phyloP scores from a whole-genome alignment of 2,113 vertebrate species.

The Hemichromis elongatus region DNA sequence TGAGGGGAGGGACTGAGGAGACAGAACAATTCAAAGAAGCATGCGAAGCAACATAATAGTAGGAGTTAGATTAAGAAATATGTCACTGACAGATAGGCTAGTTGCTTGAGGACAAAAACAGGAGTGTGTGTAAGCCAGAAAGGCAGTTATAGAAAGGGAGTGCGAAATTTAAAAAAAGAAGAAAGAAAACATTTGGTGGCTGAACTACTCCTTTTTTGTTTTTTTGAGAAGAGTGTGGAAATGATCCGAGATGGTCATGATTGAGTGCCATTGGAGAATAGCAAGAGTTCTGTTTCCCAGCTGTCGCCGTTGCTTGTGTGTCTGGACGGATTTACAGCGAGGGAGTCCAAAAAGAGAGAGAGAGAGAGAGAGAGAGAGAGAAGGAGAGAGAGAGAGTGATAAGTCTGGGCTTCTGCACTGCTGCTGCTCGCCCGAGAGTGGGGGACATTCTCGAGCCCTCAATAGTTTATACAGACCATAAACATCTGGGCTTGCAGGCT shows the following conservation, averaged over 20 bases:
- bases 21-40: background rate
- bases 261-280: constrained; percentile 57
- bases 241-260: constrained; percentile 54
- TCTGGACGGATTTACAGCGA: constrained; percentile 67
- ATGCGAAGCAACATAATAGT: background rate
- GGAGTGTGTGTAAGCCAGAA: background rate
- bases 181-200: background rate
- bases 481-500: constrained; percentile 73
- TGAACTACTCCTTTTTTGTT: constrained; percentile 13
- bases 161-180: background rate
- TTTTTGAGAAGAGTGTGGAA: constrained; percentile 29
- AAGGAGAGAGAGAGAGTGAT: constrained; percentile 45
- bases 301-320: constrained; percentile 59
- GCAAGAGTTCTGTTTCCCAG: constrained; percentile 67
- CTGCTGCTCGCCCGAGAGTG: constrained; percentile 56
- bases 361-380: constrained; percentile 16
- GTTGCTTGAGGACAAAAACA: constrained; percentile 20
- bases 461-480: constrained; percentile 79
- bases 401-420: constrained; percentile 66
- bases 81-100: background rate
- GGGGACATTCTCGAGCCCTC: constrained; percentile 72
- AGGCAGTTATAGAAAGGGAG: constrained; percentile 3
- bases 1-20: background rate
- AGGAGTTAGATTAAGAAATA: background rate
- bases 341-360: constrained; percentile 41